Conservation (phyloP, 2,888 invertebrate genomes). For the Tolmerus cingulatus region DNA sequence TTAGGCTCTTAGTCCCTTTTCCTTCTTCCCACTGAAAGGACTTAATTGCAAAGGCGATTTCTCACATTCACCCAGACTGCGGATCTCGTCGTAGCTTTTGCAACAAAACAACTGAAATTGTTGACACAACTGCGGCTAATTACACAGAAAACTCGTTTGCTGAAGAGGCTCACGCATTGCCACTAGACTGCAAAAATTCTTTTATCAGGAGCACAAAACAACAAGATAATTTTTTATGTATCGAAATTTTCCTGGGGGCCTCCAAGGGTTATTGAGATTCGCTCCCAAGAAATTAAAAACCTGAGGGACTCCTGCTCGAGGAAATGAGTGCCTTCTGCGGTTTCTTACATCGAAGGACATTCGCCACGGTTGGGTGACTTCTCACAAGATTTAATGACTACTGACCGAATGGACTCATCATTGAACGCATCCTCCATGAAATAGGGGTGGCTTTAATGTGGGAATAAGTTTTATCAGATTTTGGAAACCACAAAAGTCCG, state of each 20-base stretch:
- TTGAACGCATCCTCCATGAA: neutral
- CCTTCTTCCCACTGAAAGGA: neutral
- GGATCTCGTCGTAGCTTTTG: neutral
- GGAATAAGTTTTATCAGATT: constrained; percentile 26
- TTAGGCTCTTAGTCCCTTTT: neutral
- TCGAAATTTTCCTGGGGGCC: neutral
- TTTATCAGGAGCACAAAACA: neutral
- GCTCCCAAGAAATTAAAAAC: neutral
- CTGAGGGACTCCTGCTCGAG: neutral
- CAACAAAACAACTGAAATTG: neutral
- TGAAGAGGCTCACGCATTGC: neutral
- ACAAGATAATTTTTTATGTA: neutral
- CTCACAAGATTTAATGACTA: constrained; percentile 21
- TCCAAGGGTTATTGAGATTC: neutral
- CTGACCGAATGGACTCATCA: constrained; percentile 15
- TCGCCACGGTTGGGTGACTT: neutral
- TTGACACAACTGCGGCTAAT: constrained; percentile 2
- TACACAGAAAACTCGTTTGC: neutral
- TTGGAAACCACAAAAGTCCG: neutral
- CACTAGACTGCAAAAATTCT: neutral
- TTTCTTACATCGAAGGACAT: constrained; percentile 28
- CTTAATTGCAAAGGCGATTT: neutral
- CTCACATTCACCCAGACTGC: neutral
- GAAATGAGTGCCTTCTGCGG: neutral
- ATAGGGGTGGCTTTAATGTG: constrained; percentile 11